Evolutionary conservation across 30 jellyfish, hydroid and myxozoan species (phyloP), one percentile per base, ranked within the genome.

Genomic region (Sanderia malayensis): DNA sequence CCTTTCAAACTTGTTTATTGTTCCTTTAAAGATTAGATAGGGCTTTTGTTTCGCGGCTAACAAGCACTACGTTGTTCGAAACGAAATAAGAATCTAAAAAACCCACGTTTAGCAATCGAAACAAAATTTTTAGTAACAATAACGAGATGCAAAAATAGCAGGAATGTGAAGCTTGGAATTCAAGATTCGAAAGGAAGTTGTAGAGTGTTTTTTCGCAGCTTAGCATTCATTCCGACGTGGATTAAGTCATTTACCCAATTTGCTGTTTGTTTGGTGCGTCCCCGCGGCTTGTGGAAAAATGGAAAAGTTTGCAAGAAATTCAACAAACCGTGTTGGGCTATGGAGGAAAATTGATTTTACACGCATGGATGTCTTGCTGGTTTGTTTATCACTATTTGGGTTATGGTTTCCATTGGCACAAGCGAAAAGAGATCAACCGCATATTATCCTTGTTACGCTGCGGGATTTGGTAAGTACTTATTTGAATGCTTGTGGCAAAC

Each of bases 381-480:
- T 66, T 4, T 11, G 64, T 6, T 68, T 70, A 1, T 71, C 66
- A 0, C 67, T 65, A 26, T 34, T 78, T 26, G 53, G 79, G 10
- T 37, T 64, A 13, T 2, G 47, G 11, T 62, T 33, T 34, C 11
- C 31, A 1, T 21, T 58, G 20, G 53, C 79, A 31, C 11, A 74
- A 9, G 89, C 81, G 19, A 78, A 78, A 47, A 65, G 89, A 57
- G 20, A 64, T 53, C 98, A 92, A 46, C 98, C 98, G 11, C 98
- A 92, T 84, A 58, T 83, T 10, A 84, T 92, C 1, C 53, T 92
- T 64, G 96, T 92, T 41, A 86, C 82, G 1, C 82, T 92, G 22
- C 87, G 98, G 29, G 98, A 92, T 80, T 58, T 92, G 93, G 98
- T 84, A 67, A 69, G 97, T 81, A 4, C 31, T n/a, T n/a, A n/a